These are phyloP conservation scores for Aramus guarauna DNA, from an alignment of 2,113 vertebrate species.

Conservation along the genomic window DNA sequence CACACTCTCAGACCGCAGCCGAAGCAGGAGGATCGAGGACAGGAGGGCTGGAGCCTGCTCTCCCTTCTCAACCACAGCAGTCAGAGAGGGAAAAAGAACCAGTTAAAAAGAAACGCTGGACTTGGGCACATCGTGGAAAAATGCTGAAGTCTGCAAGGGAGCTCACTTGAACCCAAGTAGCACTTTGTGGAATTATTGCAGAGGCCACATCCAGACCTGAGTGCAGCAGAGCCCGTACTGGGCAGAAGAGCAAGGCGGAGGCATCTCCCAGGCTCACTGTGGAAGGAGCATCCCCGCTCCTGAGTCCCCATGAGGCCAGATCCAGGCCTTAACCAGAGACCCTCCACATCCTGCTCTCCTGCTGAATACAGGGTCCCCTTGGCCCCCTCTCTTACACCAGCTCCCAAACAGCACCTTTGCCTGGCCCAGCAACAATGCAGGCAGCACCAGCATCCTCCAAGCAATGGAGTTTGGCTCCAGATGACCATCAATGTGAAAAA, in stretches of 20 bases:
- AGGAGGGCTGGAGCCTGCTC: not conserved
- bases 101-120: not conserved
- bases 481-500: not conserved
- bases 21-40: accelerated
- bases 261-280: not conserved
- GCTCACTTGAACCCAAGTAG: too few relatives aligned
- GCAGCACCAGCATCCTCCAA: not conserved
- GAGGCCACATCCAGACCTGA: accelerated
- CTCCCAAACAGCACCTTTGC: not conserved
- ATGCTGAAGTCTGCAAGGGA: too few relatives aligned
- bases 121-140: not conserved
- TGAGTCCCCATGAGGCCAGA: not conserved
- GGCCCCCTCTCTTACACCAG: not conserved
- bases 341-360: not conserved
- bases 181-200: not conserved
- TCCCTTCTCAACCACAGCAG: not conserved
- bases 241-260: not conserved
- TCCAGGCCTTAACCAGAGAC: not conserved
- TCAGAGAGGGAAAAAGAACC: accelerated
- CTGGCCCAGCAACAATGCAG: not conserved
- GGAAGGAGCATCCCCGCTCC: not conserved
- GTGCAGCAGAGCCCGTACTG: not conserved
- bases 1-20: accelerated
- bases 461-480: not conserved
- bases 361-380: not conserved